Evolutionary conservation across 2,888 invertebrate genomes (phyloP).

Genomic region (Ormia ochracea): DNA sequence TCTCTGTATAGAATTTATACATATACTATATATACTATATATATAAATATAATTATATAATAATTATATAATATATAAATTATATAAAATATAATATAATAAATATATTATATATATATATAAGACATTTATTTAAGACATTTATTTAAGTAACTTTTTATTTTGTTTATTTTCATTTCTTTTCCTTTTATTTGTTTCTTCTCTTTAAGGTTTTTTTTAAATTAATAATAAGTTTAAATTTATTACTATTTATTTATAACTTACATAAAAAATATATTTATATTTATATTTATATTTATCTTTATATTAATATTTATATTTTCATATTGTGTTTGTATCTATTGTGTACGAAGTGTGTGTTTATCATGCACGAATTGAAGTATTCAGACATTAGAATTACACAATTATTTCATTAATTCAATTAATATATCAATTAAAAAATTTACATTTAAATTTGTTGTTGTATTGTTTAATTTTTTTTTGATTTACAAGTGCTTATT

Average conservation of each 20-base stretch:
- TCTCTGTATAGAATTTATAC: constrained; percentile 17
- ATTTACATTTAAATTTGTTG: constrained; percentile 53
- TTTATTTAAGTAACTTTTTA: constrained; percentile 65
- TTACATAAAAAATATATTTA: constrained; percentile 58
- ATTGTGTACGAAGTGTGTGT: constrained; percentile 1
- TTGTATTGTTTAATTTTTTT: no score
- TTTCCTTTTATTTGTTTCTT: constrained; percentile 32
- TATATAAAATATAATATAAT: no score
- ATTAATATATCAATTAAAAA: constrained; percentile 41
- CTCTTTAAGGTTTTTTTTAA: constrained; percentile 7
- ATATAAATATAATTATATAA: no score
- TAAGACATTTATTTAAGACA: constrained; percentile 65
- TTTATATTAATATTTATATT: no score
- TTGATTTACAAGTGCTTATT: constrained; percentile 52
- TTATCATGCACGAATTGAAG: not conserved
- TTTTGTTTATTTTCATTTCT: constrained; percentile 53
- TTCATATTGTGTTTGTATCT: constrained; percentile 20
- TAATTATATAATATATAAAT: no score
- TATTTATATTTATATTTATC: no score
- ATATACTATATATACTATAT: no score
- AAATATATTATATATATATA: no score
- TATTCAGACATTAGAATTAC: constrained; percentile 34
- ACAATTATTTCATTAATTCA: constrained; percentile 13
- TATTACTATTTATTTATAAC: constrained; percentile 58
- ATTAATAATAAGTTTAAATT: constrained; percentile 59